phyloP scores from a whole-genome alignment of 2,113 vertebrate genomes.

The Triplophysa tibetana region DNA sequence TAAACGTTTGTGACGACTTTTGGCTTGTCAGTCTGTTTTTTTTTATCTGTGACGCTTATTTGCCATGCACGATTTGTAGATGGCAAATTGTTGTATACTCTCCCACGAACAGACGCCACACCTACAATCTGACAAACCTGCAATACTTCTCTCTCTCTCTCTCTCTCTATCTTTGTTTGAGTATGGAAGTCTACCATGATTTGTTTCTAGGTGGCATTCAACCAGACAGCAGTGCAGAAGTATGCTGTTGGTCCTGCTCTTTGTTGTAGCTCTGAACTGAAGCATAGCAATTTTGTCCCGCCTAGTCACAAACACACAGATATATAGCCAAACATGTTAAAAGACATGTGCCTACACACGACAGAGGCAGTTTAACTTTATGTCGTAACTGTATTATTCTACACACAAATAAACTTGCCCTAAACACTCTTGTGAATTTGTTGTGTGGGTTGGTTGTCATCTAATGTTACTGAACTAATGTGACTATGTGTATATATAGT shows the following conservation, averaged over 20 bases:
- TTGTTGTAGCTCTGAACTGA: constrained; percentile 40
- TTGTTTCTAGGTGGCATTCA: constrained; percentile 23
- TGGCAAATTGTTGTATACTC: constrained; percentile 19
- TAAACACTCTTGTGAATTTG: background rate
- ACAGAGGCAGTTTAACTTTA: background rate
- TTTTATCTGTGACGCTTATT: background rate
- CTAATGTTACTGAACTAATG: no score
- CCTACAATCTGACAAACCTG: constrained; percentile 32
- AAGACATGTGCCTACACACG: background rate
- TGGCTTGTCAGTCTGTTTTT: background rate
- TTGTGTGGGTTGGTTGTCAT: background rate
- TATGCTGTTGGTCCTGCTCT: constrained; percentile 44
- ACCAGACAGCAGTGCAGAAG: constrained; percentile 34
- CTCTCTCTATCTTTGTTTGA: background rate
- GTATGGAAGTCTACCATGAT: constrained; percentile 18
- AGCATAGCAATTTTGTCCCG: constrained; percentile 28
- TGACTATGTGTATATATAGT: no score
- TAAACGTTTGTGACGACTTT: background rate
- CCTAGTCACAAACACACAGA: background rate
- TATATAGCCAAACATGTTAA: background rate
- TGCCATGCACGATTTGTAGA: background rate
- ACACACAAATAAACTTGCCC: background rate
- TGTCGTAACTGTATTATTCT: background rate
- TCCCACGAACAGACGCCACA: constrained; percentile 16
- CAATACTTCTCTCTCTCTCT: constrained; percentile 2